Percentiles rank a stretch among this genome's conserved stretches.
phyloP scores from a whole-genome alignment of 2,888 invertebrate species.

The Eupithecia centaureata region DNA sequence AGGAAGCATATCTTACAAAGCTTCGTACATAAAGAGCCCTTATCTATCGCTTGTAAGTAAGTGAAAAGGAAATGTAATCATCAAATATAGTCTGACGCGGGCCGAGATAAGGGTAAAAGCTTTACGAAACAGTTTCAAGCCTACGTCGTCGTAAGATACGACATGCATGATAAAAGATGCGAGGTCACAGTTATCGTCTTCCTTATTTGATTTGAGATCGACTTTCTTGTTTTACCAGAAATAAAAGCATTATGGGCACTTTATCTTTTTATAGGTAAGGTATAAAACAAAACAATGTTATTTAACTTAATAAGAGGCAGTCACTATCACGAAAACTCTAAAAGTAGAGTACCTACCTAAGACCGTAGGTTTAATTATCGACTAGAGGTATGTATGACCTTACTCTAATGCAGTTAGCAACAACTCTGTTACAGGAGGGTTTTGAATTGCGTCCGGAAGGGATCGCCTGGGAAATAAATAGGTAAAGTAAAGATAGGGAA shows the following conservation, averaged over 20 bases:
- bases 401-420: slow-evolving; percentile 21
- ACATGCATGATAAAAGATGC: slow-evolving; percentile 51
- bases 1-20: slow-evolving; percentile 41
- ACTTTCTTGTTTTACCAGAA: slow-evolving; percentile 50
- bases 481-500: slow-evolving; percentile 22
- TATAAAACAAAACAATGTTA: slow-evolving; percentile 3
- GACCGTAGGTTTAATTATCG: neutral
- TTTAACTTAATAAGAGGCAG: slow-evolving; percentile 10
- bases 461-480: slow-evolving; percentile 24
- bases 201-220: slow-evolving; percentile 55
- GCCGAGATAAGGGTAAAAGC: slow-evolving; percentile 50
- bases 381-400: slow-evolving; percentile 13
- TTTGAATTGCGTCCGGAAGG: slow-evolving; percentile 28
- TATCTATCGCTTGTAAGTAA: slow-evolving; percentile 35
- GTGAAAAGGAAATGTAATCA: slow-evolving; percentile 36
- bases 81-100: slow-evolving; percentile 44
- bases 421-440: slow-evolving; percentile 21
- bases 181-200: slow-evolving; percentile 57
- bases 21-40: slow-evolving; percentile 41
- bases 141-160: slow-evolving; percentile 47
- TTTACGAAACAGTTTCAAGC: slow-evolving; percentile 54
- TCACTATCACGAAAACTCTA: slow-evolving; percentile 7
- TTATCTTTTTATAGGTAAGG: slow-evolving; percentile 15
- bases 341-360: slow-evolving; percentile 1
- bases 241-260: slow-evolving; percentile 40